Percentiles rank a stretch among this genome's conserved stretches.
Evolutionary conservation across 2,797 vertebrate genomes (phyloP).

Genomic region (Gallinago solitaria): DNA sequence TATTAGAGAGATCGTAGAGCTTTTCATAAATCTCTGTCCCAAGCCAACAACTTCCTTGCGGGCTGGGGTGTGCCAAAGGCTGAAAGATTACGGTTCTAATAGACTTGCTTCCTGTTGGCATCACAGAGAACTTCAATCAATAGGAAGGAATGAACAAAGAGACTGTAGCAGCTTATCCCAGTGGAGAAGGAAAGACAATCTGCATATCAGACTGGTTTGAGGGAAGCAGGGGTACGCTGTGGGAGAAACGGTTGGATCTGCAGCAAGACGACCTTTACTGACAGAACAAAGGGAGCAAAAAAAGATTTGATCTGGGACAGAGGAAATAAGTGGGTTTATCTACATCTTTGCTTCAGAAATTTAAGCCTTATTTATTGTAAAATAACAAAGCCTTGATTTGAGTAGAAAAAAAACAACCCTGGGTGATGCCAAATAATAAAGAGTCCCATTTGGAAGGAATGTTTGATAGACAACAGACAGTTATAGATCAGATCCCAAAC

Average conservation of each 20-base stretch:
- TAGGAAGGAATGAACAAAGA: conserved; percentile 23
- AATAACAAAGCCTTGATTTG: neutral
- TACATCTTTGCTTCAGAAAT: neutral
- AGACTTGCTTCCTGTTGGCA: conserved; percentile 21
- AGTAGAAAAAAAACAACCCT: neutral
- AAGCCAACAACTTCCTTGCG: conserved; percentile 1
- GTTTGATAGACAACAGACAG: neutral
- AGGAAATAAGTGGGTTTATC: neutral
- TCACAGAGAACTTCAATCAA: neutral
- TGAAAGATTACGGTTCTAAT: neutral
- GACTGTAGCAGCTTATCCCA: neutral
- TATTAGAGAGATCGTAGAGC: neutral
- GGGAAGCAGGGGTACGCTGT: neutral
- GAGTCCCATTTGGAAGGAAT: neutral
- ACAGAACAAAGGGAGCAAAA: neutral
- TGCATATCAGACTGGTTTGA: neutral
- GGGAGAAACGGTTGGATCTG: neutral
- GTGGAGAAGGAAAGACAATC: neutral
- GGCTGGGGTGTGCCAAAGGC: neutral
- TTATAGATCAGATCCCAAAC: neutral
- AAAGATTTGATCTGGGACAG: neutral
- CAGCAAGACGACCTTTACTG: neutral
- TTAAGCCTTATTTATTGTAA: neutral
- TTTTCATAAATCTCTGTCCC: conserved; percentile 26
- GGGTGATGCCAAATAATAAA: neutral